Base-by-base conservation (phyloP, 2,888 invertebrate species). In the Thecocarcelia acutangulata region DNA sequence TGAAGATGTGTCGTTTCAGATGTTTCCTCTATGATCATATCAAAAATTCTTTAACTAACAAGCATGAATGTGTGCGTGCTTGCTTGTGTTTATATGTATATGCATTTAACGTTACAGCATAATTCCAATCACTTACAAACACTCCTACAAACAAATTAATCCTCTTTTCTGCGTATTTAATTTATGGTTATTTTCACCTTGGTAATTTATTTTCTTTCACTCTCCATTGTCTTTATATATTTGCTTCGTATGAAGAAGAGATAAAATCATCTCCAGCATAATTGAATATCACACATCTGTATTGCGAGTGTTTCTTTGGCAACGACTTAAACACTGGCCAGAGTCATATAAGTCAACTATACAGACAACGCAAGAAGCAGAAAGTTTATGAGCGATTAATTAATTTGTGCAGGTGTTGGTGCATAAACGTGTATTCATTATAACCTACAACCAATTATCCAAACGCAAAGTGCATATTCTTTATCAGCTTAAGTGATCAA, bases 281-380 rank as follows among this genome's bases (percentile, higher is more conserved):
- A 80, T 74, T 80, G 64, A 69, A 74, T 69, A 63, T 58, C 44
- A 63, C 61, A 69, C 68, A 80, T 54, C 44, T 37, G 21, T 58
- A 15, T 40, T 40, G 21, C 19, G 5, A 21, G 5, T 28, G 13
- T 42, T 52, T 13, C 52, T 19, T 52, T 50, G 44, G 8, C 17
- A 17, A 17, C 48, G 17, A 40, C 24, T 48, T 8, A 0, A 40
- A n/a, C n/a, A 11, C 37, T 58, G 40, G 17, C 19, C 58, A 50
- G 19, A 13, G 3, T 13, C 8, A 42, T 33, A 8, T 13, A 28
- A 42, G 48, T 28, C 1, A 24, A 28, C 6, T 28, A 4, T 6
- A 37, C 33, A n/a, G n/a, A n/a, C n/a, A 48, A n/a, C 8, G 11
- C 13, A 0, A 42, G 13, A 61, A 28, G 48, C 2, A 46, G 15